Evolutionary conservation across 1,140 invertebrate genomes (phyloP), one percentile per base, ranked within the genome.

Genomic region (Leptinotarsa defecta): DNA sequence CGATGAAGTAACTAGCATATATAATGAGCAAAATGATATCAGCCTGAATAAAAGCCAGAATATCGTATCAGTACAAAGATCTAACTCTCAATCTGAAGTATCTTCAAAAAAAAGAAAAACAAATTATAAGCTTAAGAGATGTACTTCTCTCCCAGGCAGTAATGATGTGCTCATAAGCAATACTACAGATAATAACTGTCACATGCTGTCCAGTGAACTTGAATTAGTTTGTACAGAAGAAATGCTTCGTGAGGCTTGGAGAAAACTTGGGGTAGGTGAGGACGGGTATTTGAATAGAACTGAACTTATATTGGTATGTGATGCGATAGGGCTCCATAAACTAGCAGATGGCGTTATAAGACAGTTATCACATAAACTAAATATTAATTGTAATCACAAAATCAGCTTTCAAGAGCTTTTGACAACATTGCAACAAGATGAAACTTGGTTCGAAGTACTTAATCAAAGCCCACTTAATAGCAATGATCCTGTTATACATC

Each of bases 391-490:
- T 69, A 90, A 93, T 85, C 90, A 91, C 15, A 86, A 87, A 74
- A 91, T 93, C 49, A 91, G 88, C 80, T 91, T 93, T 79, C 87
- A 90, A 49, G 91, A 93, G 78, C 91, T 93, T 82, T 80, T 92
- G 8, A 84, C 89, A 71, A 86, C 92, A 65, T 89, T 92, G 81
- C 88, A 91, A 77, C 87, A 88, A 79, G 87, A 86, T 57, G 85
- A 84, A 57, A 86, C 78, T 34, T 83, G 84, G 79, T 81, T 84
- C 27, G 86, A 87, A 71, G 82, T 87, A 17, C 70, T 87, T 70
- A 84, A 80, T 24, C 74, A 81, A 48, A 79, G 77, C 63, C 84
- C 83, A 78, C 81, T 77, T 73, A 78, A 68, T 17, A 74, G 74
- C 68, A 52, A 71, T 64, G 80, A 81, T 13, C 80, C 77, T 48